Conservation (phyloP, 2,113 vertebrate genomes). For the Mastomys coucha region DNA sequence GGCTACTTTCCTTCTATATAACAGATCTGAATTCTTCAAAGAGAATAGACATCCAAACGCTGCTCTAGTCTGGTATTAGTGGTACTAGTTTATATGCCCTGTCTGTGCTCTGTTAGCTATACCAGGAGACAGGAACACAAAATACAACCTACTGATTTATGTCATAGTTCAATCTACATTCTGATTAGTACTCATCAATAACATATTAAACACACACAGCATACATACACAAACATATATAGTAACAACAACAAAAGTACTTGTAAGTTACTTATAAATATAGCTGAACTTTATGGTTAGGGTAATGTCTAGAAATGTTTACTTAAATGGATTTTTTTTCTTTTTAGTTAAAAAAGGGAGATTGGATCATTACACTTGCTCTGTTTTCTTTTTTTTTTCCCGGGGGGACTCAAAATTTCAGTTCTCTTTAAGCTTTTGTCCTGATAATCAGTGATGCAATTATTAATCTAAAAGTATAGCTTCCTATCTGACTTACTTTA, state of each 20-base stretch:
- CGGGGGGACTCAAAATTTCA: background rate
- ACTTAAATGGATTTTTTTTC: background rate
- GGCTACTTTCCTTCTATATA: background rate
- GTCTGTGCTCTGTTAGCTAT: background rate
- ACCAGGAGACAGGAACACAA: background rate
- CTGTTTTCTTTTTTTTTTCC: background rate
- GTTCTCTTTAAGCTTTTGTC: background rate
- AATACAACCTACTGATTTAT: background rate
- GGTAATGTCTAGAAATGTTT: background rate
- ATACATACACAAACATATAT: too few relatives aligned
- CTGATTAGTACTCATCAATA: background rate
- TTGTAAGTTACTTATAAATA: background rate
- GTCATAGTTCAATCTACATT: background rate
- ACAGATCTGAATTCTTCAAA: background rate
- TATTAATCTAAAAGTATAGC: background rate
- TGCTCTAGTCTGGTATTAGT: background rate
- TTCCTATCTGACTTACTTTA: background rate
- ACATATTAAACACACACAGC: background rate
- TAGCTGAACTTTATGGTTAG: background rate
- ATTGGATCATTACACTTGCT: background rate
- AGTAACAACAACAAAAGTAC: too few relatives aligned
- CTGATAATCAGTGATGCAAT: background rate
- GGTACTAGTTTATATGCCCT: background rate
- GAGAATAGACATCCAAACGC: background rate
- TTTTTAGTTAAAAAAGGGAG: background rate